Evolutionary conservation across 2,113 vertebrate species (phyloP), one percentile per base, ranked within the genome.

Genomic region (Neolamprologus tretocephalus): DNA sequence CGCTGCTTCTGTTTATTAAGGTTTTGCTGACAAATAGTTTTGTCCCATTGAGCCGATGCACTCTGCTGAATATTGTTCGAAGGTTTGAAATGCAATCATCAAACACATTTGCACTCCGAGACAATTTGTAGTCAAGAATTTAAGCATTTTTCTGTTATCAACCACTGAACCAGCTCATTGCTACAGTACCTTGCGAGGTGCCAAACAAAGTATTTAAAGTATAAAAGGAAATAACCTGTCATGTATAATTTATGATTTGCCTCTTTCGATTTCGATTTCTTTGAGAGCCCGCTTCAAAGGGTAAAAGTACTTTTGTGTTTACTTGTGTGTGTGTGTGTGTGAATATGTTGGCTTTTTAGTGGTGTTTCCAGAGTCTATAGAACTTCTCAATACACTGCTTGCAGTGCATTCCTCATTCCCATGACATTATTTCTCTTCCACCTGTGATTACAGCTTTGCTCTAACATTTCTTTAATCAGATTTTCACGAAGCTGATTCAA

Each of bases 171-270:
- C 88, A 82, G 35, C 83, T 90, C 86, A 86, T 84, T 84, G 79
- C 89, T 83, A 68, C 78, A 79, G 47, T 84, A 89, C 55, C 47
- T 88, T 86, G 61, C 79, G 5, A 91, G 87, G 82, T 92, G 82
- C 42, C 90, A 87, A 49, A 89, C 81, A 88, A 23, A 87, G 80
- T 89, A 85, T 82, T 88, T 86, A 83, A 87, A 89, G 85, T 80
- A 89, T 78, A 61, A 90, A 91, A 83, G 71, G 45, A 88, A 89
- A 91, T 86, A 87, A 88, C 71, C 37, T 90, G 79, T 86, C 89
- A 90, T 86, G 73, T 87, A 87, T 93, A 89, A 92, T 92, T 92
- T 89, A 94, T 88, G 87, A 91, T 84, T 68, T 3, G 9, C 58
- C 35, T 81, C 63, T 87, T 86, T 86, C 19, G 21, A 80, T 80